Base-by-base conservation (phyloP, 2,888 invertebrate genomes). In the Drosophila conformis region DNA sequence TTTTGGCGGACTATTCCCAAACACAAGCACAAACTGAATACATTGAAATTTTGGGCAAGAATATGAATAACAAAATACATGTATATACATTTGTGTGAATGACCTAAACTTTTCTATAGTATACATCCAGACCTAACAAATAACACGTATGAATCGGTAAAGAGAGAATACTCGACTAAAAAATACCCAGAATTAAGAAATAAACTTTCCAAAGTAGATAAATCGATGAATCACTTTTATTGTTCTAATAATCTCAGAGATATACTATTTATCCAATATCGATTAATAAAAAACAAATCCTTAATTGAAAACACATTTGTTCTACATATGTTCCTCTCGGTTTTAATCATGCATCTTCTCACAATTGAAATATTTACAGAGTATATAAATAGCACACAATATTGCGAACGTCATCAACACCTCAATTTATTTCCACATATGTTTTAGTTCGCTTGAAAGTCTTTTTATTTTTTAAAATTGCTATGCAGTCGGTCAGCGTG, bases 331-430 rank as follows among this genome's bases (percentile, higher is more conserved):
- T 46, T 2, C 15, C 46, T 46, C 2, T 25, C 25, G 15, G 21
- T 46, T 25, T 25, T 7, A 46, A 25, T 25, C 21, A 15, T 25
- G 8, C 10, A 15, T 15, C 15, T 35, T 15, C 27, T 10, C 64
- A 18, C 35, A 21, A 4, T 25, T 29, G 3, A 27, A 18, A 36
- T 25, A 8, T 11, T 15, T 36, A 27, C 46, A 67, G 57, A 4
- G 56, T 48, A 48, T 48, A 36, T 11, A 57, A 48, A 13, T 48
- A 8, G 31, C 10, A 48, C 52, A 60, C 35, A 66, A 46, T 21
- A 25, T 2, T 25, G 6, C 36, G 11, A 33, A 59, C 75, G 56
- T 57, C 78, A 73, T 78, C 48, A 67, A 29, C 25, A 33, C 36
- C 36, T 53, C 38, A 29, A 33, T 25, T 40, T 31, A 36, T 25